Percentiles rank a stretch among this genome's conserved stretches.
Conservation (phyloP, 1,140 invertebrate genomes). For the Cyclargus thomasi region DNA sequence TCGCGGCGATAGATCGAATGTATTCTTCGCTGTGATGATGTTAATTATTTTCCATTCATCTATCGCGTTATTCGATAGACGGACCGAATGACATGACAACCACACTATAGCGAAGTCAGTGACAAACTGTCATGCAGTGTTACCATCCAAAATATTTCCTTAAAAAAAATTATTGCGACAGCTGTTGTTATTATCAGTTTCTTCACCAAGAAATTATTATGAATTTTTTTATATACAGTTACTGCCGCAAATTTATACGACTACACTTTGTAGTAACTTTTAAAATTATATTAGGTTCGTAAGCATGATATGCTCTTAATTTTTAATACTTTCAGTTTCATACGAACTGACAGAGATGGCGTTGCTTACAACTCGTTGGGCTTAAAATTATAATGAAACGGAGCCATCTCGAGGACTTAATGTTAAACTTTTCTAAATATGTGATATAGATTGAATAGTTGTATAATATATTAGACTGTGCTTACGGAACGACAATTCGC, state of each 20-base stretch:
- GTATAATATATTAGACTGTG: background rate
- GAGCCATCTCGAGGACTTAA: background rate
- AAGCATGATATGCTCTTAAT: too few species aligned
- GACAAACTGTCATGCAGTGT: slow-evolving; percentile 62
- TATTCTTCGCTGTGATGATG: slow-evolving; percentile 50
- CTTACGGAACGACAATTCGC: background rate
- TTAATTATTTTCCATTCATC: slow-evolving; percentile 70
- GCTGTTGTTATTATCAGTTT: background rate
- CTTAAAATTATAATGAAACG: background rate
- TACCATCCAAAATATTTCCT: slow-evolving; percentile 26
- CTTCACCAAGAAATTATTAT: too few species aligned
- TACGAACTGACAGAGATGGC: background rate
- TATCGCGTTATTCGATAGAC: slow-evolving; percentile 61
- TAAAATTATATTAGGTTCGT: background rate
- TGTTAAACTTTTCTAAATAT: background rate
- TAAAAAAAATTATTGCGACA: background rate
- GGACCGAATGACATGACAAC: slow-evolving; percentile 72
- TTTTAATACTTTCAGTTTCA: background rate
- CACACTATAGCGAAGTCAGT: slow-evolving; percentile 70
- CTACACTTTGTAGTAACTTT: background rate
- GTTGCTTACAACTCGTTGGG: background rate
- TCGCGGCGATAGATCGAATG: slow-evolving; percentile 34
- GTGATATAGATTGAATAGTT: too few species aligned
- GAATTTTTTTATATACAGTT: too few species aligned
- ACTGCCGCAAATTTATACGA: too few species aligned